These are phyloP conservation scores for Bujurquina vittata DNA, from an alignment of 2,113 vertebrate genomes.

Conservation along the genomic window DNA sequence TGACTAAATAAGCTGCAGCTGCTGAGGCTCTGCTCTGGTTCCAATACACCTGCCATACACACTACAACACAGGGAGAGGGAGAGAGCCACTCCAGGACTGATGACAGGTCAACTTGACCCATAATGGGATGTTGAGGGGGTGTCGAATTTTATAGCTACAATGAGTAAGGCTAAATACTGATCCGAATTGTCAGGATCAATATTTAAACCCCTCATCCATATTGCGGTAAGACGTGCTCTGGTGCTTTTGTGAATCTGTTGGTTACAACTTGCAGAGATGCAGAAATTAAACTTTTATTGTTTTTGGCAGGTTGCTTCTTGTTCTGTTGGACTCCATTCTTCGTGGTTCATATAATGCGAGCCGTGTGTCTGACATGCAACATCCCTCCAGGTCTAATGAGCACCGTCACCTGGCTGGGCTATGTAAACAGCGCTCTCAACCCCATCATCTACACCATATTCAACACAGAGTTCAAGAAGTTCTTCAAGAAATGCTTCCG, in stretches of 20 bases:
- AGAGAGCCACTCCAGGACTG: neutral
- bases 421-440: conserved; percentile 97
- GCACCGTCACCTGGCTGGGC: conserved; percentile 95
- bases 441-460: conserved; percentile 92
- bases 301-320: conserved; percentile 88
- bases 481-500: conserved; percentile 89
- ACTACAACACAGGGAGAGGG: neutral
- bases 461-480: conserved; percentile 91
- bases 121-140: neutral
- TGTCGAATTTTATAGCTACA: neutral
- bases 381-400: conserved; percentile 85
- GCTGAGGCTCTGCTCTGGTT: neutral
- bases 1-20: neutral
- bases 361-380: conserved; percentile 85
- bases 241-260: neutral
- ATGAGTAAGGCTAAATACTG: too few relatives aligned
- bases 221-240: too few relatives aligned
- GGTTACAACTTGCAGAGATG: neutral
- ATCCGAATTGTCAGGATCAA: too few relatives aligned
- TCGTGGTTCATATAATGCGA: conserved; percentile 90
- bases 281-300: neutral
- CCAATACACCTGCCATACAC: neutral
- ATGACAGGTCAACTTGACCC: neutral
- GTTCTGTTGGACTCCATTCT: conserved; percentile 97
- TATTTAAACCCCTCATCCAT: too few relatives aligned